Percentiles rank a stretch among this genome's conserved stretches.
These are phyloP conservation scores for Agriotes lineatus DNA, from an alignment of 2,888 invertebrate species.

Conservation along the genomic window DNA sequence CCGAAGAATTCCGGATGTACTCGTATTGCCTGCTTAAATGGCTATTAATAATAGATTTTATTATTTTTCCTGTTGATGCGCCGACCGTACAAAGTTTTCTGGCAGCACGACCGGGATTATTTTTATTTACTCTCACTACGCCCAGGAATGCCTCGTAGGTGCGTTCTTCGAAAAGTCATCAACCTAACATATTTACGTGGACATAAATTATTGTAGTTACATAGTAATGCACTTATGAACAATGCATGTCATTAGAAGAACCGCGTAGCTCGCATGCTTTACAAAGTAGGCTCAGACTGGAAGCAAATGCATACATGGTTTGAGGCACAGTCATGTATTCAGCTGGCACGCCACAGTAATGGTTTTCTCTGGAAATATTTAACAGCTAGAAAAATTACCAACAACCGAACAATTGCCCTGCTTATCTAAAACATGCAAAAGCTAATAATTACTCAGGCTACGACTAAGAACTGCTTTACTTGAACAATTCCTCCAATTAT, in stretches of 20 bases:
- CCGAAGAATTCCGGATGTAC: too few species aligned
- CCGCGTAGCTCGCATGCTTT: conserved; percentile 26
- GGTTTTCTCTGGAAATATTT: conserved; percentile 22
- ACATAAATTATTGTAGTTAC: conserved; percentile 36
- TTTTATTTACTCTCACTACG: neutral
- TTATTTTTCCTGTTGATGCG: too few species aligned
- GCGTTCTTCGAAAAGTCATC: conserved; percentile 33
- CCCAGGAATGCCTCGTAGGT: conserved; percentile 4
- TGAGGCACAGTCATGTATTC: conserved; percentile 19
- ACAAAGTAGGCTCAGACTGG: conserved; percentile 19
- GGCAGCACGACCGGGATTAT: too few species aligned
- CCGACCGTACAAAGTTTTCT: too few species aligned
- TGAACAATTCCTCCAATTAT: too few species aligned
- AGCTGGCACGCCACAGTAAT: conserved; percentile 11
- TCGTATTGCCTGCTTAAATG: too few species aligned
- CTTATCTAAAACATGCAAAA: conserved; percentile 21
- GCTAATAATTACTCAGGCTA: too few species aligned
- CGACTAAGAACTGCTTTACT: too few species aligned
- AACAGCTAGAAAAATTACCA: conserved; percentile 17
- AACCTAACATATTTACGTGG: conserved; percentile 24
- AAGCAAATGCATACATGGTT: conserved; percentile 27
- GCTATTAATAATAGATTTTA: too few species aligned
- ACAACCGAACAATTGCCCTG: conserved; percentile 6
- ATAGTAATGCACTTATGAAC: conserved; percentile 34
- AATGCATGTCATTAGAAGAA: conserved; percentile 29